Base-by-base conservation (phyloP, 2,888 invertebrate genomes). In the Zootermopsis nevadensis region DNA sequence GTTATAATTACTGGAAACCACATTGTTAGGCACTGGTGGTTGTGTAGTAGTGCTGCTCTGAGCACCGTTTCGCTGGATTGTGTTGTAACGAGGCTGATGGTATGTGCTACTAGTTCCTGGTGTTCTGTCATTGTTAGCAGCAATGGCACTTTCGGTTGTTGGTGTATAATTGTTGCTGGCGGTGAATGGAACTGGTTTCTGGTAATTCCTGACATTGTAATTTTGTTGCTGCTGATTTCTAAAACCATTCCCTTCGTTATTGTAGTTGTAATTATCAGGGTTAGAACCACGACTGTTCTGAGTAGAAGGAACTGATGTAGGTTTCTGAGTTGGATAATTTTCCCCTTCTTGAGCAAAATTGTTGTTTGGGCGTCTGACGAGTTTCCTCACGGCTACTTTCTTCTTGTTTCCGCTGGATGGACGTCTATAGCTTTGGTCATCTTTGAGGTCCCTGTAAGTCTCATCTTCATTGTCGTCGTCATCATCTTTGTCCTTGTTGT, bases 401-500 rank as follows among this genome's bases (percentile, higher is more conserved):
- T 86, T 85, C 82, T 85, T 84, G 55, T 82, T 80, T 30, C 35
- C 74, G 15, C 66, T 79, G 1, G 33, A 27, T 24, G 55, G 55
- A 27, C 82, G 60, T 76, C 76, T 15, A 76, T 76, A 27, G 42
- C 30, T n/a, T 42, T 67, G 19, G 81, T 80, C 27, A 67, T 79
- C 84, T 77, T 27, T 83, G 48, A 35, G 69, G 72, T 90, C 90
- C 83, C 88, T 88, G 69, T 87, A 86, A 1, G 42, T 69, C 22
- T 77, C 53, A 10, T 85, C 91, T 83, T 92, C 91, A 82, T 91
- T 91, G 84, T 91, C 91, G 82, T 91, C 91, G 84, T 91, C 91
- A 81, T 89, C 90, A 86, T 92, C 92, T 12, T 93, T 93, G 67
- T 91, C 91, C 87, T 93, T 92, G 79, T 91, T 90, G 87, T 92